Evolutionary conservation across 2,113 vertebrate genomes (phyloP), one percentile per base, ranked within the genome.

Genomic region (Rhombomys opimus): DNA sequence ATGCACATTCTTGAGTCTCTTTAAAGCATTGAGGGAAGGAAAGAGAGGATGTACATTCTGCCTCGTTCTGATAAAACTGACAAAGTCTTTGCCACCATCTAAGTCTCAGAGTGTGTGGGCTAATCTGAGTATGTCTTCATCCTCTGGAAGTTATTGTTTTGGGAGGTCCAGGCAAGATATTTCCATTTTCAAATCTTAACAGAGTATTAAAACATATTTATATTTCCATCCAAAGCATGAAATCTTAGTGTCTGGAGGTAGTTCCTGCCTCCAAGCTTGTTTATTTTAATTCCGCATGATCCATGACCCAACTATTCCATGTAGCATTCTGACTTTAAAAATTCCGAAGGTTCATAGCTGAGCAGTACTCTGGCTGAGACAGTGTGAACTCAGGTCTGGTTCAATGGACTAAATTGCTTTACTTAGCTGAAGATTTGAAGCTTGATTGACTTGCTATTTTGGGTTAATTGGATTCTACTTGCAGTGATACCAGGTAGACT

Each of bases 381-480:
- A 90, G 2, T 25, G 32, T 65, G 87, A 76, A 82, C 15, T 22
- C n/a, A 38, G 90, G 18, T 92, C 75, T 68, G 77, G 70, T 35
- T 94, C 85, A 80, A 14, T 72, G 80, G n/a, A 90, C 89, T 38
- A 50, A 68, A 92, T 61, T 75, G n/a, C 61, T 54, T 86, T 80
- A 1, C 32, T 76, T 76, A 78, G 63, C 75, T 70, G 35, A 80
- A 78, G 75, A 93, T 72, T n/a, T 20, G 27, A 92, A 90, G 52
- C 20, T 82, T 94, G 73, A 35, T 77, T 87, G 65, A 59, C 81
- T 86, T 94, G 67, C 67, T 95, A 4, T 92, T 94, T 91, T 0
- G 30, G 59, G 87, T 46, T 89, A 81, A 57, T 32, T 80, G n/a
- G 46, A 41, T 87, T 95, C 65, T 92, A 88, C 63, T 95, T 90